Evolutionary conservation across 37 sponge, comb jelly and placozoan species (phyloP).

Genomic region (Ephydatia muelleri): DNA sequence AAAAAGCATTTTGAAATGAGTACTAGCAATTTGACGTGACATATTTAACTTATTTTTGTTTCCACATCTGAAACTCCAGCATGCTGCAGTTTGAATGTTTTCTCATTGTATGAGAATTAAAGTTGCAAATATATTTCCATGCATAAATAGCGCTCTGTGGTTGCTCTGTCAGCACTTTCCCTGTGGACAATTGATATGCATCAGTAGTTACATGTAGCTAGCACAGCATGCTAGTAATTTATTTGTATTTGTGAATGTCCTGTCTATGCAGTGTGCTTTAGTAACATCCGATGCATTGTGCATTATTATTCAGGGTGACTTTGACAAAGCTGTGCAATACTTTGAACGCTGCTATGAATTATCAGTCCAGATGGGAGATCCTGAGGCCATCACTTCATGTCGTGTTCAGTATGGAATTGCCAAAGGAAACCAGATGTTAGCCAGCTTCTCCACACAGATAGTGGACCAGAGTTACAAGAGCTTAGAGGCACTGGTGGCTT

Average conservation of each 20-base stretch:
- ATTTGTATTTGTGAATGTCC: too few relatives aligned
- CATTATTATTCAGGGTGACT: constrained; percentile 60
- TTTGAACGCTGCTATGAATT: constrained; percentile 67
- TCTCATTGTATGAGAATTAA: too few relatives aligned
- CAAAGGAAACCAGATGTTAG: constrained; percentile 57
- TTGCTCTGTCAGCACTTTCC: too few relatives aligned
- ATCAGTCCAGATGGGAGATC: constrained; percentile 39
- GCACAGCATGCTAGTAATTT: not conserved
- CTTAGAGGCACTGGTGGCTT: constrained; percentile 29
- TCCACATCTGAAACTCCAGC: too few relatives aligned
- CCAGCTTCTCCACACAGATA: constrained; percentile 22
- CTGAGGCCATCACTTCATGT: constrained; percentile 32
- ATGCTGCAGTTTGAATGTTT: too few relatives aligned
- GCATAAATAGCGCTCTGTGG: too few relatives aligned
- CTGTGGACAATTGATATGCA: too few relatives aligned
- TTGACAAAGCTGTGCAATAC: constrained; percentile 72
- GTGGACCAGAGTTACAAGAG: not conserved
- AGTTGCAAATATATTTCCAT: too few relatives aligned
- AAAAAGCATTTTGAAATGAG: too few relatives aligned
- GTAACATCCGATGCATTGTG: not conserved
- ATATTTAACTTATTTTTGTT: too few relatives aligned
- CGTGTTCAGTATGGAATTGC: constrained; percentile 86
- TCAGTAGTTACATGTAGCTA: not conserved
- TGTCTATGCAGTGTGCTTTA: too few relatives aligned
- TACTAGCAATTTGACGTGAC: too few relatives aligned